Evolutionary conservation across 2,888 invertebrate genomes (phyloP).

Genomic region (Nomada hirtipes): DNA sequence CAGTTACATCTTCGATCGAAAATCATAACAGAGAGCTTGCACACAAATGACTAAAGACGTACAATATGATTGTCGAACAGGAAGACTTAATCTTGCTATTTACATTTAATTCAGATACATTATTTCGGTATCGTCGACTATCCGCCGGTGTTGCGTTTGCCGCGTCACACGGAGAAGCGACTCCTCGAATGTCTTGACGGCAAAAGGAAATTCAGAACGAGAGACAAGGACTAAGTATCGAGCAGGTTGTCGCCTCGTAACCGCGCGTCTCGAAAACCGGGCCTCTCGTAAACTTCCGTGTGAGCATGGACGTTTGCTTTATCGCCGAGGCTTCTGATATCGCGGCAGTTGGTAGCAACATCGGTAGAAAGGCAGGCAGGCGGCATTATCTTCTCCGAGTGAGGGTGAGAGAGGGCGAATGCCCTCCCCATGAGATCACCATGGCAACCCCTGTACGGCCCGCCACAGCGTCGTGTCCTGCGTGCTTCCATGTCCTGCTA

Average conservation of each 20-base stretch:
- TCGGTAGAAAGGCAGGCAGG: constrained; percentile 76
- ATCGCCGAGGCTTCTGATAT: constrained; percentile 81
- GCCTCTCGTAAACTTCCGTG: constrained; percentile 70
- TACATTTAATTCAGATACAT: no score
- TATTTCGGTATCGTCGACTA: not conserved
- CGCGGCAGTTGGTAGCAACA: constrained; percentile 77
- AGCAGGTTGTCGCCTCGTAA: constrained; percentile 75
- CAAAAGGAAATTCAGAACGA: constrained; percentile 13
- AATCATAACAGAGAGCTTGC: no score
- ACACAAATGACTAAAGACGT: no score
- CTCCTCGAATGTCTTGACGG: not conserved
- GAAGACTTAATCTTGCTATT: no score
- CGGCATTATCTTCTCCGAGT: constrained; percentile 81
- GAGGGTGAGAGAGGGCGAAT: constrained; percentile 82
- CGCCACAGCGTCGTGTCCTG: constrained; percentile 81
- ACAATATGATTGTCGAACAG: no score
- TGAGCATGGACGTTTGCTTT: constrained; percentile 78
- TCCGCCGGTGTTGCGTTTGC: not conserved
- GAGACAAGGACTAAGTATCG: constrained; percentile 54
- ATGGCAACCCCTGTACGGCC: constrained; percentile 83
- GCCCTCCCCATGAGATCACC: constrained; percentile 81
- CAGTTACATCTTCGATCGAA: no score
- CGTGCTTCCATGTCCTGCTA: constrained; percentile 79
- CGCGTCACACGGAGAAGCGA: not conserved
- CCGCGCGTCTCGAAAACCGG: constrained; percentile 68